These are phyloP conservation scores for Prochilodus magdalenae DNA, from an alignment of 2,113 vertebrate genomes.

Conservation along the genomic window DNA sequence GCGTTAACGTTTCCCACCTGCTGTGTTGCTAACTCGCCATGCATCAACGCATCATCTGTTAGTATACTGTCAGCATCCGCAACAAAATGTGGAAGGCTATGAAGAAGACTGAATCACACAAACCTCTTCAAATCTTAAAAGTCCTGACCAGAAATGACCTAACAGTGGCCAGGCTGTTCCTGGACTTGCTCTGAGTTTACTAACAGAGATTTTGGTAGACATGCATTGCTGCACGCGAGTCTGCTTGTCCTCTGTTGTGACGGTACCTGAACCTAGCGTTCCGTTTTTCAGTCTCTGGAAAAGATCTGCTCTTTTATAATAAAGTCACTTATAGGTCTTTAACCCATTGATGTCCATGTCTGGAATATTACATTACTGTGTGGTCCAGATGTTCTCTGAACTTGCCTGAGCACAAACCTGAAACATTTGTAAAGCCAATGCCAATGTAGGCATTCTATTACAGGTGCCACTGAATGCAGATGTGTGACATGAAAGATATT, in stretches of 20 bases:
- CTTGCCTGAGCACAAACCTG: too few species aligned
- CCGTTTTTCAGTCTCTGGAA: too few species aligned
- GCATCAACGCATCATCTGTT: background rate
- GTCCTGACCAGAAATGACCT: background rate
- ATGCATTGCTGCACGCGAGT: background rate
- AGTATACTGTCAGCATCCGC: background rate
- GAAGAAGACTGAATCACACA: background rate
- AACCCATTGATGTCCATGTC: too few species aligned
- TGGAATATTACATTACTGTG: too few species aligned
- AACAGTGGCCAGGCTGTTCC: background rate
- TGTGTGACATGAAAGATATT: too few species aligned
- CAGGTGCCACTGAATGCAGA: too few species aligned
- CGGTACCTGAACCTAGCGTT: too few species aligned
- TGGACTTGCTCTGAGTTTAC: background rate
- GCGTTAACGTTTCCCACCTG: background rate
- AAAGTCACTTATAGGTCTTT: too few species aligned
- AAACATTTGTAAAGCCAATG: too few species aligned
- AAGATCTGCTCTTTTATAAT: too few species aligned
- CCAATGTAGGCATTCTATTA: too few species aligned
- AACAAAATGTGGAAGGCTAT: background rate
- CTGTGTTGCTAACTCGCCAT: background rate
- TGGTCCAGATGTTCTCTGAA: too few species aligned
- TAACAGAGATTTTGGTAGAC: background rate
- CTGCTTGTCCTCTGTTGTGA: background rate
- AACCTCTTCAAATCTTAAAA: background rate